Conservation (phyloP, 2,797 vertebrate species). For the Syndactyla subalaris region DNA sequence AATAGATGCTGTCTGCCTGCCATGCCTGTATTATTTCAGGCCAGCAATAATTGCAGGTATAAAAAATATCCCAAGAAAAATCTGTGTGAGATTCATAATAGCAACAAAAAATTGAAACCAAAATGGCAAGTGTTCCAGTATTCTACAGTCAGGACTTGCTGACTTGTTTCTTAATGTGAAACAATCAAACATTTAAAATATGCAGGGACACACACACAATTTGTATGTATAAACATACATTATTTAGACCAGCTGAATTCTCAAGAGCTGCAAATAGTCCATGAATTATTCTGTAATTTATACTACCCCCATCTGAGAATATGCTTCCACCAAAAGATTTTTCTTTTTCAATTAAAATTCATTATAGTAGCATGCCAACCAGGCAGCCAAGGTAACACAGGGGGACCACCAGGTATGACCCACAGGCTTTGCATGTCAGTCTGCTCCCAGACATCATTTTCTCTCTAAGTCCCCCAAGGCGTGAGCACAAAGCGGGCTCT, state of each 20-base stretch:
- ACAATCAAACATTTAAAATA: slow-evolving; percentile 58
- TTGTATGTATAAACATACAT: slow-evolving; percentile 64
- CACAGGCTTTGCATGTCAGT: not conserved
- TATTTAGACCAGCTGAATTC: slow-evolving; percentile 66
- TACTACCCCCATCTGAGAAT: slow-evolving; percentile 33
- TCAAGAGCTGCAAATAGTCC: slow-evolving; percentile 47
- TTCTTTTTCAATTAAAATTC: slow-evolving; percentile 62
- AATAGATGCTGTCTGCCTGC: not conserved
- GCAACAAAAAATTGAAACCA: not conserved
- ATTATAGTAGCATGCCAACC: not conserved
- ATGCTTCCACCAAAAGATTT: slow-evolving; percentile 22
- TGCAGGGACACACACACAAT: slow-evolving; percentile 37
- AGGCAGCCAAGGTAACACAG: slow-evolving; percentile 1
- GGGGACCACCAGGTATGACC: not conserved
- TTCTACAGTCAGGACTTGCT: not conserved
- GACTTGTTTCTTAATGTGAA: slow-evolving; percentile 38
- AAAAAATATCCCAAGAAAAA: not conserved
- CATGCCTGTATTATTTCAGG: not conserved
- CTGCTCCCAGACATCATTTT: slow-evolving; percentile 48
- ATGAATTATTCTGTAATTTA: slow-evolving; percentile 69
- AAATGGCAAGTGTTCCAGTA: not conserved
- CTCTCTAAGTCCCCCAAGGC: not conserved
- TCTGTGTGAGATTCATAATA: not conserved
- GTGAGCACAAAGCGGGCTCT: not conserved
- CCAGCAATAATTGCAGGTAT: not conserved